These are phyloP conservation scores for Anas bahamensis DNA, from an alignment of 2,797 vertebrate species.

Conservation along the genomic window DNA sequence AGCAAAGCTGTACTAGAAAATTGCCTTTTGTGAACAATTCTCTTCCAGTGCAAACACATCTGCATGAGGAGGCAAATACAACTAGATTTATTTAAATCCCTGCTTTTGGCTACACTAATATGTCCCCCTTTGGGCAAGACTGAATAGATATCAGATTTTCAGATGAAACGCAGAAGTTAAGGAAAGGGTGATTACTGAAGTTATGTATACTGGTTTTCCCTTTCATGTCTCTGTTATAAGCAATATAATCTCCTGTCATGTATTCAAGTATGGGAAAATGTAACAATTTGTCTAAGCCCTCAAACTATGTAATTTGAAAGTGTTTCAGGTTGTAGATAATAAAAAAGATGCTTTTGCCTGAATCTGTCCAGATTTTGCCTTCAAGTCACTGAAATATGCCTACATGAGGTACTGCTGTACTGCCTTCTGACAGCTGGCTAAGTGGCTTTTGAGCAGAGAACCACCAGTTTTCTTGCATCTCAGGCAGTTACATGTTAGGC, in stretches of 20 bases:
- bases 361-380: not conserved
- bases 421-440: not conserved
- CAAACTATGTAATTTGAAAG: not conserved
- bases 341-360: not conserved
- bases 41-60: not conserved
- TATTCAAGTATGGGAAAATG: not conserved
- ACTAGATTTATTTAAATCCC: not conserved
- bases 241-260: not conserved
- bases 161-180: not conserved
- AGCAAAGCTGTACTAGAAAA: not conserved
- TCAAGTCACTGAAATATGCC: not conserved
- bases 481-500: not conserved
- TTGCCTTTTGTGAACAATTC: not conserved
- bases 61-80: not conserved
- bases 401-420: not conserved
- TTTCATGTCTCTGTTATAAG: not conserved
- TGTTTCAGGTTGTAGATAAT: not conserved
- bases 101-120: not conserved
- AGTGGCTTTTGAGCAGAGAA: not conserved
- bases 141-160: not conserved
- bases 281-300: not conserved
- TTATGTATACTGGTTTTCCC: not conserved
- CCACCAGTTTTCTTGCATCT: not conserved
- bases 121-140: not conserved
- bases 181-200: not conserved